Base-by-base conservation (phyloP, 2,113 vertebrate genomes). In the Paraplagusia blochii region DNA sequence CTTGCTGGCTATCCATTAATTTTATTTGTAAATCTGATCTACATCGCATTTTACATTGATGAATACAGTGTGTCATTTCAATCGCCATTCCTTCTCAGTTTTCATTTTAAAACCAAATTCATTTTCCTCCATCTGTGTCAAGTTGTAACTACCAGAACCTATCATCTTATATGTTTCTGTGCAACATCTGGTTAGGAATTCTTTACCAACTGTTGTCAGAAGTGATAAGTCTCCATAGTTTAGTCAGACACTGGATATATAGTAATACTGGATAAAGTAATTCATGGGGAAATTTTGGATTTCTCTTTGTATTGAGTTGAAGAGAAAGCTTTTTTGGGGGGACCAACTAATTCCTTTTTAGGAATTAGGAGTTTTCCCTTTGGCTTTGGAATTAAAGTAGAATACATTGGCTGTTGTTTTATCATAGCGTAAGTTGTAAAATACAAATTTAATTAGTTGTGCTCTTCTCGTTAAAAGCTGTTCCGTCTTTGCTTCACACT, bases 1-100 rank as follows among this genome's bases (percentile, higher is more conserved):
- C 85, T 87, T 90, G 83, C 87, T 88, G 80, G 77, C 86, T 88
- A 89, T 83, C 49, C 85, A 83, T 91, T 74, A 82, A 87, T 86
- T 87, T 76, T 76, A 74, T 63, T 48, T 71, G 62, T 82, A 59
- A 17, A 74, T 71, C 43, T 88, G 77, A 89, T 88, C 77, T 74
- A 74, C 66, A 82, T 79, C 38, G 33, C 82, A 54, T 85, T 81
- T 63, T 51, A 74, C 62, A 53, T 73, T 18, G 63, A 16, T 77
- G 67, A 72, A 66, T 80, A 55, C 68, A 65, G 66, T 66, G 74
- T 67, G 77, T 74, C 46, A 63, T 81, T 75, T 76, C 76, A 58
- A 79, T 84, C 77, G 5, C 48, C 42, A 71, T 75, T 74, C 72
- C 35, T 64, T 72, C 45, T 76, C 53, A 42, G 58, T 87, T 86